Percentiles rank a stretch among this genome's conserved stretches.
These are phyloP conservation scores for Morbakka virulenta DNA, from an alignment of 30 jellyfish, hydroid and myxozoan species.

Conservation along the genomic window DNA sequence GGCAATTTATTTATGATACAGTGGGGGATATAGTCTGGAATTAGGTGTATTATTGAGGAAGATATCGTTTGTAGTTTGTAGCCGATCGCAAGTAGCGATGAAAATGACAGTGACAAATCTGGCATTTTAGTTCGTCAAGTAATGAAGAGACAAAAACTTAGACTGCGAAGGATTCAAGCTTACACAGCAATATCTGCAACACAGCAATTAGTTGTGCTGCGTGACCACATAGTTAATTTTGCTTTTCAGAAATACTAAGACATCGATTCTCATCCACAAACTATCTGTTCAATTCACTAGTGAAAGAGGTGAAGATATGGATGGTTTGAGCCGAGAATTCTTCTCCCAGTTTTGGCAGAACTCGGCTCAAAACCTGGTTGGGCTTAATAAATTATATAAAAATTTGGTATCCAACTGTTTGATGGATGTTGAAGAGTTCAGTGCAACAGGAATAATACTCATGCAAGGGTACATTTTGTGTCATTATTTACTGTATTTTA, in stretches of 20 bases:
- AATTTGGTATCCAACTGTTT: constrained; percentile 4
- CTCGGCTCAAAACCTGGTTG: constrained; percentile 5
- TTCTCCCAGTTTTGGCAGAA: constrained; percentile 14
- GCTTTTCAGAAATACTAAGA: constrained; percentile 25
- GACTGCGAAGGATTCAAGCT: background rate
- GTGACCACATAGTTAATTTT: constrained; percentile 11
- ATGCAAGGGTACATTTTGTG: constrained; percentile 20
- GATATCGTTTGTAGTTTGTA: background rate
- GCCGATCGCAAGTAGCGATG: constrained; percentile 2
- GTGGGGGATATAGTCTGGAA: background rate
- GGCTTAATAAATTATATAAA: constrained; percentile 5
- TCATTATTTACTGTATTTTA: constrained; percentile 4
- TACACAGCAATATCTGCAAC: background rate
- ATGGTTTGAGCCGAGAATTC: constrained; percentile 9
- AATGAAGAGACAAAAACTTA: background rate
- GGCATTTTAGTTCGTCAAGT: background rate
- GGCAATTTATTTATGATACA: background rate
- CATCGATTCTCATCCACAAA: constrained; percentile 7
- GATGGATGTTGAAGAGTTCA: constrained; percentile 19
- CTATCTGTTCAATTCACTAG: constrained; percentile 4
- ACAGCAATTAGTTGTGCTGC: constrained; percentile 22
- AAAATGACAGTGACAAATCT: background rate
- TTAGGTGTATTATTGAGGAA: background rate
- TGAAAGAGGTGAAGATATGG: constrained; percentile 6
- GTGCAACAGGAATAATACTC: constrained; percentile 6